A percentile compares a stretch with the other conserved stretches of the same genome.
Evolutionary conservation across 2,797 vertebrate species (phyloP).

Genomic region (Salarias fasciatus): DNA sequence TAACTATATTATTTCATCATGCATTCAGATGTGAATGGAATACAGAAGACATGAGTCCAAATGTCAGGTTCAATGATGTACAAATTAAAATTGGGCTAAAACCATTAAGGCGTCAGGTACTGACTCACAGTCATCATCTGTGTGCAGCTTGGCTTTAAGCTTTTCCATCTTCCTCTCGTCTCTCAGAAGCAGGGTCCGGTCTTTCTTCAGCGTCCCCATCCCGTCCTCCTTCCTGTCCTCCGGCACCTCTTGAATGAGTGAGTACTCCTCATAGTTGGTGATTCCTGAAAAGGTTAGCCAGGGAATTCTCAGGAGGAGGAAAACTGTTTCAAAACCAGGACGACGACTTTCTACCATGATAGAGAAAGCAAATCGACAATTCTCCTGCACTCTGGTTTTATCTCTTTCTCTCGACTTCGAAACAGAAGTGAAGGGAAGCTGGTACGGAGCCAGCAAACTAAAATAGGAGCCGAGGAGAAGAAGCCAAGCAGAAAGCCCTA

Average conservation of each 20-base stretch:
- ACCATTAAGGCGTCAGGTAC: slow-evolving; percentile 13
- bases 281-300: slow-evolving; percentile 87
- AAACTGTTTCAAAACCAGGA: slow-evolving; percentile 11
- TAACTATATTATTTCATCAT: slow-evolving; percentile 48
- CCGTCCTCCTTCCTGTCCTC: slow-evolving; percentile 97
- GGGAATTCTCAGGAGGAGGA: slow-evolving; percentile 24
- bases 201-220: slow-evolving; percentile 94
- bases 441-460: slow-evolving; percentile 54
- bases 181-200: slow-evolving; percentile 90
- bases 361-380: slow-evolving; percentile 15
- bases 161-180: slow-evolving; percentile 99
- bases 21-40: slow-evolving; percentile 38
- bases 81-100: slow-evolving; percentile 16
- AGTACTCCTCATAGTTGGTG: slow-evolving; percentile 99
- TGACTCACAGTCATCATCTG: slow-evolving; percentile 95
- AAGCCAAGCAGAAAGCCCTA: slow-evolving; percentile 66
- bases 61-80: slow-evolving; percentile 23
- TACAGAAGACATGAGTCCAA: slow-evolving; percentile 39
- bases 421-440: slow-evolving; percentile 49
- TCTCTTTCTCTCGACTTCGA: slow-evolving; percentile 37
- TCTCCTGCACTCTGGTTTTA: slow-evolving; percentile 21
- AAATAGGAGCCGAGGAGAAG: slow-evolving; percentile 52
- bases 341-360: slow-evolving; percentile 17
- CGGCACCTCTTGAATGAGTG: slow-evolving; percentile 92
- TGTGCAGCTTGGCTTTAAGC: slow-evolving; percentile 98